Evolutionary conservation across 2,113 vertebrate genomes (phyloP), one percentile per base, ranked within the genome.

Genomic region (Calidris pugnax): DNA sequence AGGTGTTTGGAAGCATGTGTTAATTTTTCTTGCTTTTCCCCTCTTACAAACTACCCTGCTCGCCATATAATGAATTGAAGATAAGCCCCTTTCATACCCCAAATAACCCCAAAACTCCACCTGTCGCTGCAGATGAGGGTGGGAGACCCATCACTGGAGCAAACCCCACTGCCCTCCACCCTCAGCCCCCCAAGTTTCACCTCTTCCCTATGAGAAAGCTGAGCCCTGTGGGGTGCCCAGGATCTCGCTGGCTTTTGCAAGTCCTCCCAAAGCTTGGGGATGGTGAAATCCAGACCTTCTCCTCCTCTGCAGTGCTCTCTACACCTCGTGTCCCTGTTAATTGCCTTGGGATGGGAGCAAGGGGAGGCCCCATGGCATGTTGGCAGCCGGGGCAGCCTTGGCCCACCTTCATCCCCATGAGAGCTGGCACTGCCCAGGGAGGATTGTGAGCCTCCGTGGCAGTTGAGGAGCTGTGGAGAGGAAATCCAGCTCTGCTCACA

Each of bases 311-410:
- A 30, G 33, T 3, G 59, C 24, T 55, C 39, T 11, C 9, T 50
- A 47, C 39, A 15, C 2, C 8, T 35, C 2, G 18, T 4, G 3
- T 66, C 32, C 76, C 35, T 2, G 0, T 16, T 8, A 1, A 8
- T 39, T 7, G 50, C 23, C 3, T 53, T 3, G 6, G 60, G 39
- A 28, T 4, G 22, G 62, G 41, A 77, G 9, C 3, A 2, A 32
- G 7, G 30, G 30, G 14, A 30, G 12, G 12, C 14, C 21, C 26
- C 51, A 1, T 2, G 1, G 22, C 0, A 1, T 30, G 30, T 16
- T 5, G 4, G 45, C 2, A 57, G 5, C 27, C 0, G 0, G 57
- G 59, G 37, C 30, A 64, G 27, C 53, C 74, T 8, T 13, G 3
- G 0, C 12, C 9, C 21, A 30, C 8, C 75, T 33, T 45, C 75